Evolutionary conservation across 2,113 vertebrate species (phyloP), one percentile per base, ranked within the genome.

Genomic region (Mixornis gularis): DNA sequence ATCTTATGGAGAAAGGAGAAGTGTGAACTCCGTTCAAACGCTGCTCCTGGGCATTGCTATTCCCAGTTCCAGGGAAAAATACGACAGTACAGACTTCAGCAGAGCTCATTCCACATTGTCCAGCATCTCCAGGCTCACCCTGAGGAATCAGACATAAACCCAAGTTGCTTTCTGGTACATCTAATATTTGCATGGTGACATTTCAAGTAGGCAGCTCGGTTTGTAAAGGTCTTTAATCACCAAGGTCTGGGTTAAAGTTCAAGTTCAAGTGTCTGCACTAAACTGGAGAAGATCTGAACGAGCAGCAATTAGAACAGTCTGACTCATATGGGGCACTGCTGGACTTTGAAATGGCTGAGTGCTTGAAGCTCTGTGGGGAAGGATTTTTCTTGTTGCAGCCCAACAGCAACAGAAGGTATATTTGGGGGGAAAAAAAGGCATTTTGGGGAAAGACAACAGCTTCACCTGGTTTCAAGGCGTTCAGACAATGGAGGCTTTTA

Each of bases 391-490:
- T 41, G 55, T 63, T 73, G 84, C 13, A 80, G 17, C n/a, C 24
- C 32, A 62, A 34, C 6, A 62, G n/a, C 12, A 49, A 65, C 1
- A 72, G 43, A 68, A 70, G 38, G 51, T 49, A 82, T 40, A 16
- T 20, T 12, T 20, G 5, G 20, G 3, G 3, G 2, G 2, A 1
- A 14, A 17, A 48, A 38, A 5, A 38, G 9, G 9, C 4, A 21
- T 53, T 74, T 7, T n/a, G 36, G 25, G 49, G 25, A 30, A 79
- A 84, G 14, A 20, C 72, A 81, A 63, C 65, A 52, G 32, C 59
- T 66, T 27, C 53, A 89, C 55, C 71, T 89, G 56, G 17, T 32
- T 34, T 66, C 69, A 38, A 89, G 65, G 79, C 51, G 38, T 18
- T 74, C 68, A 82, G 55, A 89, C 43, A 94, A 36, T 17, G 63